phyloP scores from a whole-genome alignment of 2,113 vertebrate species.

The Sebastes schlegelii region DNA sequence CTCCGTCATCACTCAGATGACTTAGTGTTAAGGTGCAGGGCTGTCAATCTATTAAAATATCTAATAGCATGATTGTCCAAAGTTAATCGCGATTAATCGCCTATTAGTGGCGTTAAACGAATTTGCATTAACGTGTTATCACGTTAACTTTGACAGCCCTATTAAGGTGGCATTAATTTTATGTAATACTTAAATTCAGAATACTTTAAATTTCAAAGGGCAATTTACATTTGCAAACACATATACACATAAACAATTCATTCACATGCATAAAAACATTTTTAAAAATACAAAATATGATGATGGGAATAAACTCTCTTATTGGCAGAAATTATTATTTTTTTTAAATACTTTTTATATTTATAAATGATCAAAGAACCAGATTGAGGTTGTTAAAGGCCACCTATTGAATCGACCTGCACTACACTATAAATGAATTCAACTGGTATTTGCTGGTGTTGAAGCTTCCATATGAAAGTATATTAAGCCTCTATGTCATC shows the following conservation, averaged over 20 bases:
- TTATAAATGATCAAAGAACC: neutral
- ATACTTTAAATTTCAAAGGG: neutral
- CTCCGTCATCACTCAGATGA: no score
- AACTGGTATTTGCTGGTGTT: neutral
- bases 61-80: no score
- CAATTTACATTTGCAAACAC: neutral
- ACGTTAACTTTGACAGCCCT: no score
- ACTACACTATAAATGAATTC: neutral
- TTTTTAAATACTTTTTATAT: no score
- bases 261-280: neutral
- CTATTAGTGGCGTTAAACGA: no score
- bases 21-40: neutral
- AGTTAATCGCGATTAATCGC: no score
- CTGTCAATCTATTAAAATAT: no score
- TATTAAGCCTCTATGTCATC: neutral
- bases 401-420: neutral
- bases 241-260: neutral
- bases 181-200: neutral
- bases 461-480: neutral
- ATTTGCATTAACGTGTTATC: no score
- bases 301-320: no score
- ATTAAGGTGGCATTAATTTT: neutral
- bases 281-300: neutral
- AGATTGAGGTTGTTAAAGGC: no score
- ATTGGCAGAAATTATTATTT: no score